Base-by-base conservation (phyloP, 2,797 vertebrate species). In the Melanotaenia boesemani region DNA sequence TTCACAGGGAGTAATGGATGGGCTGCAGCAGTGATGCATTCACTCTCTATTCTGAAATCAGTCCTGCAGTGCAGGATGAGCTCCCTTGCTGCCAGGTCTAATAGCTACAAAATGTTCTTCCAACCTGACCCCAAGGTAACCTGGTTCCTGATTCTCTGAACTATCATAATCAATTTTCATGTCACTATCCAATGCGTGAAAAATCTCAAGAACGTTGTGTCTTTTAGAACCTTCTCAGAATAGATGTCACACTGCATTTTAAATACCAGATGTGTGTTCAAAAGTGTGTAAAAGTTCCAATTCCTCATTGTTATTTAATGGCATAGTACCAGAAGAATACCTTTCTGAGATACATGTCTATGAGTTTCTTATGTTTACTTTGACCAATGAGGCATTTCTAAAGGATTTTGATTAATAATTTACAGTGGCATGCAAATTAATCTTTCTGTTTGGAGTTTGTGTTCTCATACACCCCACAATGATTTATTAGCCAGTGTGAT, bases 401-500 rank as follows among this genome's bases (percentile, higher is more conserved):
- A 83, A 70, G 44, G 64, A 70, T 85, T 70, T 67, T 76, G 67
- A 86, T 73, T 46, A 85, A 80, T 82, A 44, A 76, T 80, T 80
- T 61, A 79, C 56, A 55, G 50, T 13, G 63, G 50, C 69, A 58
- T 37, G 64, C 72, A 80, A 70, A 93, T 92, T 87, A 85, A 93
- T 94, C 90, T 93, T 87, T 84, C 74, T 74, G 41, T 67, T 83
- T 70, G 28, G 65, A 62, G 81, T 76, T 81, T 80, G 64, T 74
- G 86, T 92, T 93, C 90, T 90, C 90, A 92, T 85, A 89, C 83
- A 79, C 71, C 65, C 67, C 34, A 28, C 2, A 22, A 77, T 89
- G 91, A 94, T 94, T 89, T 92, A 93, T 90, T 70, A 84, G 63
- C 48, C 36, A 5, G 57, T 22, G 73, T 91, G 90, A 93, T 91